Evolutionary conservation across 1,140 invertebrate species (phyloP), one percentile per base, ranked within the genome.

Genomic region (Capitella teleta): DNA sequence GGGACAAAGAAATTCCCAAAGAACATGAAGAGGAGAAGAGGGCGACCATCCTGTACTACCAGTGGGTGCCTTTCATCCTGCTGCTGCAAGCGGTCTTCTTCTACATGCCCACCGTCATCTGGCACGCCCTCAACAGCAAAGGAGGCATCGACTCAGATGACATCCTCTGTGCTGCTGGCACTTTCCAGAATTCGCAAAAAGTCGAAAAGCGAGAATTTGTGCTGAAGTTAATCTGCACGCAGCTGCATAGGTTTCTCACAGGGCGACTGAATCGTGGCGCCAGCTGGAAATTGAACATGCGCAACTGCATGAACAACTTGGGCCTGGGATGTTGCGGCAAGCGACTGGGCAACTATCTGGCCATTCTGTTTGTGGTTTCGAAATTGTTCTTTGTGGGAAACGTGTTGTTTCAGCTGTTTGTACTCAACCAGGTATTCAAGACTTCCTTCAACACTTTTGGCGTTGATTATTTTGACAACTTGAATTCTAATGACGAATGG

Each of bases 41-140:
- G 66, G 34, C 47, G 37, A 10, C 63, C 63, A 47, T 53, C n/a
- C 64, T 61, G 50, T 79, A 79, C 57, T 78, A 78, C 56, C 77
- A 78, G 56, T 78, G 77, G 77, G 73, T 77, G 8, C 77, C 77
- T 5, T 68, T 78, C 24, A 76, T 78, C 50, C 57, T 78, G 12
- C 57, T 78, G 16, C 62, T 76, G 3, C 75, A 78, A 61, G 77
- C 76, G 6, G 63, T 56, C 19, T 49, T 56, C 49, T 58, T 58
- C 45, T 56, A 58, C 49, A 28, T 56, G 38, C 57, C 57, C 16
- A 32, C 46, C 4, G 8, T 53, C n/a, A 32, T 53, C 1, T 53
- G 51, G 51, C 51, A 53, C 36, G 28, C 32, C 28, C 34, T 53
- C 24, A 53, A 53, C 46, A 53, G 46, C 46, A 53, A 48, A 43